Base-by-base conservation (phyloP, 1,140 invertebrate genomes). In the Aporrectodea caliginosa region DNA sequence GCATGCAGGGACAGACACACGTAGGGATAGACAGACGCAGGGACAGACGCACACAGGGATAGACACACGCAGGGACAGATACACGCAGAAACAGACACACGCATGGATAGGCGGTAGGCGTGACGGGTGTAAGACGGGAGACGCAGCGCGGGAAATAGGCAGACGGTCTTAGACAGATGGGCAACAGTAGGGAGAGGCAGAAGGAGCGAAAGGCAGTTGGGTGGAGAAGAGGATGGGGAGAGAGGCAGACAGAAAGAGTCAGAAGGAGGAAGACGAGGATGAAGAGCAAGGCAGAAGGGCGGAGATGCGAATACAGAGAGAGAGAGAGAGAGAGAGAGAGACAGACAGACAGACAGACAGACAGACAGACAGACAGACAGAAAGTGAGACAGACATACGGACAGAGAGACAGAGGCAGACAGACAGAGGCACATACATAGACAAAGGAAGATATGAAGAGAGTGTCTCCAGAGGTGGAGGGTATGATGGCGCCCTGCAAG, bases 401-500 rank as follows among this genome's bases (percentile, higher is more conserved):
- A 78, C 35, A 79, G 34, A 80, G 71, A 80, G 69, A 73, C 68
- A 81, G 43, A 74, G 70, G 73, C 58, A 80, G 70, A 81, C 32
- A 43, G 75, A 73, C n/a, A 79, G 73, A 79, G 78, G 68, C 35
- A 71, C 29, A 72, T 69, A 81, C 77, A 81, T 31, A 78, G 35
- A 79, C n/a, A 69, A 30, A 22, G 22, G 43, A 58, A 22, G 43
- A 58, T 6, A 58, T 12, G 43, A 22, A 58, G 43, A 58, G 43
- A 81, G 33, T 31, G 76, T n/a, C n/a, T n/a, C n/a, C n/a, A n/a
- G n/a, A n/a, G n/a, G n/a, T n/a, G n/a, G n/a, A n/a, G n/a, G n/a
- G n/a, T n/a, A n/a, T n/a, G n/a, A n/a, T n/a, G n/a, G n/a, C n/a
- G n/a, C n/a, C n/a, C n/a, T n/a, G n/a, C n/a, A n/a, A n/a, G n/a